Evolutionary conservation across 2,113 vertebrate genomes (phyloP).

Genomic region (Rattus rattus): DNA sequence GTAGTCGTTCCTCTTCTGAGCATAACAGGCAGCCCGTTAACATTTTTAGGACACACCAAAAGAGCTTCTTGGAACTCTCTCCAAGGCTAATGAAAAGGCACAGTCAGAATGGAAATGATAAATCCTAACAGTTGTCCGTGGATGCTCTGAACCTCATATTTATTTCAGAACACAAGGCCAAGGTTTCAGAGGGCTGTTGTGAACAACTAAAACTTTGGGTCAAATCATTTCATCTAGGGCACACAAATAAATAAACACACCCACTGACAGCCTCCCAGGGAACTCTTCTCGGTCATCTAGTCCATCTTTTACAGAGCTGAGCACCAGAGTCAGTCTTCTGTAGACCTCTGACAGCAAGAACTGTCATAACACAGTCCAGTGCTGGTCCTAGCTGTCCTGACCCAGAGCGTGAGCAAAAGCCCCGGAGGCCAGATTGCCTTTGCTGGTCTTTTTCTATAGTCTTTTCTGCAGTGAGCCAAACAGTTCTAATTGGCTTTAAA

Average conservation of each 20-base stretch:
- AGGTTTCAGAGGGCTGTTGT: neutral
- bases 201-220: conserved; percentile 6
- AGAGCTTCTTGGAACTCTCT: conserved; percentile 59
- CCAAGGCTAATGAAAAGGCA: conserved; percentile 64
- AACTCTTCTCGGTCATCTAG: neutral
- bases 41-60: neutral
- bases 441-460: neutral
- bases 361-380: neutral
- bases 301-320: neutral
- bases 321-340: neutral
- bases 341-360: neutral
- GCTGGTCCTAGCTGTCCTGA: neutral
- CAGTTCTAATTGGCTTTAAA: conserved; percentile 25
- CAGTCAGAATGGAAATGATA: conserved; percentile 57
- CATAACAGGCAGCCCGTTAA: conserved; percentile 45
- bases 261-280: neutral
- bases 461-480: conserved; percentile 27
- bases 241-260: neutral
- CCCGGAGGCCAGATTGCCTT: neutral
- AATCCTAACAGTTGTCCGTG: neutral
- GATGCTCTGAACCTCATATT: neutral
- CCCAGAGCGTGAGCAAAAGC: neutral
- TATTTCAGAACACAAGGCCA: conserved; percentile 37
- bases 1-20: conserved; percentile 47
- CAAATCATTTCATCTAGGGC: neutral